Percentiles rank a stretch among this genome's conserved stretches.
These are phyloP conservation scores for Melanotaenia maccullochi DNA, from an alignment of 2,797 vertebrate species.

Conservation along the genomic window DNA sequence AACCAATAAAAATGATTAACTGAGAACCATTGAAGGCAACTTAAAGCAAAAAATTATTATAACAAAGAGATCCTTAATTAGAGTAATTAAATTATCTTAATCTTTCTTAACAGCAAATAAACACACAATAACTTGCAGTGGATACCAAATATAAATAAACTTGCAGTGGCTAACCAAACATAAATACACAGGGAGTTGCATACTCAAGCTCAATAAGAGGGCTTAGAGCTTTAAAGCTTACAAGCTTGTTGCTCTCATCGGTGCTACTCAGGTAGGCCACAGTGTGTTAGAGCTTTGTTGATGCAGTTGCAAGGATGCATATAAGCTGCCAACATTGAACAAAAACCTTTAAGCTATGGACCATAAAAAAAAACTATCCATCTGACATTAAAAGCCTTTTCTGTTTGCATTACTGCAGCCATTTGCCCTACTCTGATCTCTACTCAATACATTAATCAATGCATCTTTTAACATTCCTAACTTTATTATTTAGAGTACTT, in stretches of 20 bases:
- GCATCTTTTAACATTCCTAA: background rate
- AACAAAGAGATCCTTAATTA: background rate
- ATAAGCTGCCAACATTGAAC: background rate
- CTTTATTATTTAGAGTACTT: background rate
- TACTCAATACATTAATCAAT: background rate
- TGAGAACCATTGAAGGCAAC: background rate
- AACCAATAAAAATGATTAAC: background rate
- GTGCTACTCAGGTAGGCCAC: background rate
- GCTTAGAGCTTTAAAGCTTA: background rate
- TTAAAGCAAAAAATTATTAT: background rate
- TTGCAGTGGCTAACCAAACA: background rate
- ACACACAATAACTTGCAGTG: background rate
- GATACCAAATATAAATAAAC: background rate
- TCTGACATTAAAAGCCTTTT: background rate
- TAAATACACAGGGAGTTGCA: background rate
- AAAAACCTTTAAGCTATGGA: constrained; percentile 18
- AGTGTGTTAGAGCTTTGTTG: background rate
- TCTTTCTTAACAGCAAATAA: background rate
- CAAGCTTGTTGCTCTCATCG: background rate
- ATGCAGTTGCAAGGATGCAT: background rate
- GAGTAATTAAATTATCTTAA: background rate
- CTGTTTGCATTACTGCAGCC: background rate
- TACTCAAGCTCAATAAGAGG: background rate
- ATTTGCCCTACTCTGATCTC: background rate
- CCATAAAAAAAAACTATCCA: background rate